Base-by-base conservation (phyloP, 2,888 invertebrate genomes). In the Drosophila siamana region DNA sequence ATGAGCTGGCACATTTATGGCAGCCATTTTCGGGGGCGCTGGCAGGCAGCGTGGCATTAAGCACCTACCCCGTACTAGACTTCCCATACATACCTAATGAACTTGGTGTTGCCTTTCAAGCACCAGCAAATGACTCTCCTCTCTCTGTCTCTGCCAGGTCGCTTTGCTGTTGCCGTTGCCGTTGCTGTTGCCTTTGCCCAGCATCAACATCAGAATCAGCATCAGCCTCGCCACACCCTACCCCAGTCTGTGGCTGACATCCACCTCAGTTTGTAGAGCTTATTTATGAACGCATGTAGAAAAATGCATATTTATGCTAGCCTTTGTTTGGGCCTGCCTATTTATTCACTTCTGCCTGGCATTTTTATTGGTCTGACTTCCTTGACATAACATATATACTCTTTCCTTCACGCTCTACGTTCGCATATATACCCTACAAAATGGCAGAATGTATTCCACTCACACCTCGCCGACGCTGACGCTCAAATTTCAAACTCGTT, bases 1-100 rank as follows among this genome's bases (percentile, higher is more conserved):
- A 87, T 87, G 88, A 84, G 86, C 78, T 80, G 74, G 77, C 85
- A 84, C 86, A 88, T 88, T 85, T 85, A 88, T 88, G 86, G 86
- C 77, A 75, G 71, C 66, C 88, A 84, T 88, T 88, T 83, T 80
- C 4, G 50, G 77, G 77, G 65, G 64, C 57, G 64, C 38, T 28
- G 24, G 28, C 51, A 74, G 30, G 28, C 60, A 74, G 65, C 59
- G 61, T 69, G 68, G 71, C 78, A 85, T 83, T 86, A 80, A 80
- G 64, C 65, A 61, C 62, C 63, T 41, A 11, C 47, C 41, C 44
- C 40, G 43, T 8, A 67, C 72, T 73, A 78, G 78, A 57, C 78
- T 69, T 52, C 24, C 57, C 76, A 72, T 82, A 86, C 85, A 87
- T 84, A 82, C 78, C 78, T 87, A 82, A 84, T 84, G 87, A 87